Percentiles rank a stretch among this genome's conserved stretches.
These are phyloP conservation scores for Cynocephalus volans DNA, from an alignment of 2,113 vertebrate genomes.

Conservation along the genomic window DNA sequence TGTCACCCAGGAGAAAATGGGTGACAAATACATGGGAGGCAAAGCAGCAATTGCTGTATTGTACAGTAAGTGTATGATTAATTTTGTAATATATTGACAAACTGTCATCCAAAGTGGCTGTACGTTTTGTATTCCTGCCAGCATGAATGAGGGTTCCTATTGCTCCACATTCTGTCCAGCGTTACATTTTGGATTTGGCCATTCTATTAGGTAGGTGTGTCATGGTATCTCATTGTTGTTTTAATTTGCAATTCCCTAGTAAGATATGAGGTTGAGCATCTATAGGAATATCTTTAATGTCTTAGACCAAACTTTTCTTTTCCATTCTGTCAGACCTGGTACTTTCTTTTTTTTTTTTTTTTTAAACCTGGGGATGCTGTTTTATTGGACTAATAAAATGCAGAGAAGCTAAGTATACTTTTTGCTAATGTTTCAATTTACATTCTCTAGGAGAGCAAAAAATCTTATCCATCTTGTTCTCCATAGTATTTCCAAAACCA, in stretches of 20 bases:
- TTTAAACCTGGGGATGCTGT: neutral
- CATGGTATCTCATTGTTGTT: neutral
- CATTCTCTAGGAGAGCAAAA: neutral
- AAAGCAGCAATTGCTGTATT: too few relatives aligned
- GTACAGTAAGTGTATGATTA: neutral
- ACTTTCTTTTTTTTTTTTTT: neutral
- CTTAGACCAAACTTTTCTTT: neutral
- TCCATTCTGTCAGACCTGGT: neutral
- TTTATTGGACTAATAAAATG: neutral
- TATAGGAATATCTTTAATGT: neutral
- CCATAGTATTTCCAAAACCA: neutral
- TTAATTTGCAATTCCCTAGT: neutral
- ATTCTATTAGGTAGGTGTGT: neutral
- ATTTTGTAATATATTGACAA: neutral
- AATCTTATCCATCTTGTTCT: neutral
- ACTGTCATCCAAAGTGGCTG: neutral
- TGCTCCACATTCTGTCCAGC: neutral
- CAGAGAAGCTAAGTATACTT: neutral
- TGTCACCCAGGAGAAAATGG: too few relatives aligned
- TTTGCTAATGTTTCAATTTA: neutral
- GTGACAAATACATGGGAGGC: too few relatives aligned
- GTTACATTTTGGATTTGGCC: neutral
- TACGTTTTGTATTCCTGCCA: neutral
- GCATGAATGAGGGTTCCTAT: neutral
- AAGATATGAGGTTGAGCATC: neutral